Percentiles rank a stretch among this genome's conserved stretches.
Conservation (phyloP, 2,888 invertebrate species). For the Drosophila siamana region DNA sequence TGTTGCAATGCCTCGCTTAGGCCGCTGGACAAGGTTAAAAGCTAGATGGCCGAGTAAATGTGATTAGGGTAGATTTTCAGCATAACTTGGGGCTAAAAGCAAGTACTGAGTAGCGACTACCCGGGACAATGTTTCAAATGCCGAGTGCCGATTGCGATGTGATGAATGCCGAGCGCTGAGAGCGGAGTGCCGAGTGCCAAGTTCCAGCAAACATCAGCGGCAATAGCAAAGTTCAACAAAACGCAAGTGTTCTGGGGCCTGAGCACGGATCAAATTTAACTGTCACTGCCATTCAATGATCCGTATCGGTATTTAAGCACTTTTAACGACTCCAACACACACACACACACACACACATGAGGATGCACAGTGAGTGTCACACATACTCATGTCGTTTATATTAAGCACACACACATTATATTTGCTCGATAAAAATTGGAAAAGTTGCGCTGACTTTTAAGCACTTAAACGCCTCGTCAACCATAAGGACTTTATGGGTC, state of each 20-base stretch:
- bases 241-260: conserved; percentile 21
- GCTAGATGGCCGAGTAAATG: conserved; percentile 43
- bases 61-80: conserved; percentile 61
- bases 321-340: conserved; percentile 62
- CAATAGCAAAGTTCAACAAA: conserved; percentile 24
- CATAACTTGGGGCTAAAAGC: conserved; percentile 8
- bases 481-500: conserved; percentile 51
- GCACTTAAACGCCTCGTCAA: conserved; percentile 64
- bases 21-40: conserved; percentile 54
- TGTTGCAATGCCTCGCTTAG: conserved; percentile 47
- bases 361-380: conserved; percentile 12
- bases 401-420: conserved; percentile 48
- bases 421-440: conserved; percentile 73
- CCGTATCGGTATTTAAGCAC: conserved; percentile 72
- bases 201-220: background rate
- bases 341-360: conserved; percentile 28
- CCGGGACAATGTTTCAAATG: background rate
- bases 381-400: conserved; percentile 45
- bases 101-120: background rate
- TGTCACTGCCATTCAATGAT: conserved; percentile 69
- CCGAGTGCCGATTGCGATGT: background rate
- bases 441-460: conserved; percentile 62
- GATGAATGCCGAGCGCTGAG: background rate
- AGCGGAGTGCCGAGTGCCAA: background rate
- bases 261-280: conserved; percentile 49